Conservation (phyloP, 2,888 invertebrate genomes). For the Tromatobia lineatoria region DNA sequence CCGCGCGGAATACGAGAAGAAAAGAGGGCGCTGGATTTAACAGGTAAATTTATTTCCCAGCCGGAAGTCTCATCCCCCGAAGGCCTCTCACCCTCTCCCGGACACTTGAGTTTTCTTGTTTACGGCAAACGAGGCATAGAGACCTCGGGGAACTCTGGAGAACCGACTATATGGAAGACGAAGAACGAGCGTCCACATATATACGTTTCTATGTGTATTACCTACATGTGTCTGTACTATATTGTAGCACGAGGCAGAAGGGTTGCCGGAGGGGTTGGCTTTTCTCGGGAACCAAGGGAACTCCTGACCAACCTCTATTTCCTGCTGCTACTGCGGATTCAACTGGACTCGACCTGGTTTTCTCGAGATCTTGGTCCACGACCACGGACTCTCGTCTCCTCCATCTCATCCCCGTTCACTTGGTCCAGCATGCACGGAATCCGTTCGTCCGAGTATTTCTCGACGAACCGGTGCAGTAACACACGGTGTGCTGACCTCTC, state of each 20-base stretch:
- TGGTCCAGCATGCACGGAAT: conserved; percentile 43
- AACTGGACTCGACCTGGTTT: conserved; percentile 65
- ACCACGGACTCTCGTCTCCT: conserved; percentile 35
- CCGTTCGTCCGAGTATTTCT: conserved; percentile 56
- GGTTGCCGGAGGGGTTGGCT: conserved; percentile 66
- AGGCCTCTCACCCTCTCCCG: conserved; percentile 41
- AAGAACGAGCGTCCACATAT: conserved; percentile 25
- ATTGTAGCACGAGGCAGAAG: conserved; percentile 36
- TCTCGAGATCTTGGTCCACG: conserved; percentile 57
- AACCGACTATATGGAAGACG: conserved; percentile 56
- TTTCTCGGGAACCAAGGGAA: conserved; percentile 59
- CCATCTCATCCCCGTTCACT: conserved; percentile 48
- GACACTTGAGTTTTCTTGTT: conserved; percentile 70
- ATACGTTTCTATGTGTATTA: neutral
- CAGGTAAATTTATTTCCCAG: conserved; percentile 81
- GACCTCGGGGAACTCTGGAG: conserved; percentile 53
- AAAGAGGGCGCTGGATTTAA: conserved; percentile 74
- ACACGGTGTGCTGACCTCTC: conserved; percentile 50
- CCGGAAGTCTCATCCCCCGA: conserved; percentile 76
- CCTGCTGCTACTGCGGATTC: conserved; percentile 41
- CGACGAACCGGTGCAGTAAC: conserved; percentile 44
- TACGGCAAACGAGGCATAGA: conserved; percentile 70
- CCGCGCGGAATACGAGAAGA: conserved; percentile 42
- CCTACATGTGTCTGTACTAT: conserved; percentile 19
- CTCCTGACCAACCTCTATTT: conserved; percentile 67